Evolutionary conservation across 1,140 invertebrate genomes (phyloP), one percentile per base, ranked within the genome.

Genomic region (Lanistes nyassanus): DNA sequence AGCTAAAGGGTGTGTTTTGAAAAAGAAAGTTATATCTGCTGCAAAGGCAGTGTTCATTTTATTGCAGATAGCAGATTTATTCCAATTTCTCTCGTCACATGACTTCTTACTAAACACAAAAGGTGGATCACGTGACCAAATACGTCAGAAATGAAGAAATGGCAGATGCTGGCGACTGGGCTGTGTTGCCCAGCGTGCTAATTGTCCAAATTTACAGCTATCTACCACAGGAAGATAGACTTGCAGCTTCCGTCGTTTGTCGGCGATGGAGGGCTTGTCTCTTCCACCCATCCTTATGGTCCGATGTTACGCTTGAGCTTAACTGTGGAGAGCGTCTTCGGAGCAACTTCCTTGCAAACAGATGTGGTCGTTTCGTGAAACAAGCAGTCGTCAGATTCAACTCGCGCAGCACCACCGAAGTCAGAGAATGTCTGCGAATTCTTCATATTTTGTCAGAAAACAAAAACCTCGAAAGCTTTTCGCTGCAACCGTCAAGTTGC

Each of bases 181-280:
- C 79, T 42, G 90, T 89, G 81, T 85, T 93, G 78, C 92, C 92
- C 76, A 92, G 91, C 84, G 90, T 93, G 74, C 91, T 92, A 79
- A 89, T 93, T 79, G 90, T 92, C 55, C 91, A 93, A 85, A 91
- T 93, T 79, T 91, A 92, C 84, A 91, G 91, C 31, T 92, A 92
- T 85, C 87, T 93, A 75, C 86, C 91, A 1, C 86, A 89, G 73
- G 84, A 90, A 78, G 92, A 91, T 83, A 89, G 91, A 84, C 88
- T 93, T 66, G 90, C 83, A 84, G 92, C 92, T 51, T 92, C 92
- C 13, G 91, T 91, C 81, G 90, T 90, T 36, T 93, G 92, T 83
- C 92, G 89, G 86, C 89, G 92, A 85, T 93, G 92, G 92, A 90
- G 92, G 82, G 88, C 87, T 68, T 91, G 90, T 75, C 87, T 93